These are phyloP conservation scores for Corvus hawaiiensis DNA, from an alignment of 2,113 vertebrate species.

Conservation along the genomic window DNA sequence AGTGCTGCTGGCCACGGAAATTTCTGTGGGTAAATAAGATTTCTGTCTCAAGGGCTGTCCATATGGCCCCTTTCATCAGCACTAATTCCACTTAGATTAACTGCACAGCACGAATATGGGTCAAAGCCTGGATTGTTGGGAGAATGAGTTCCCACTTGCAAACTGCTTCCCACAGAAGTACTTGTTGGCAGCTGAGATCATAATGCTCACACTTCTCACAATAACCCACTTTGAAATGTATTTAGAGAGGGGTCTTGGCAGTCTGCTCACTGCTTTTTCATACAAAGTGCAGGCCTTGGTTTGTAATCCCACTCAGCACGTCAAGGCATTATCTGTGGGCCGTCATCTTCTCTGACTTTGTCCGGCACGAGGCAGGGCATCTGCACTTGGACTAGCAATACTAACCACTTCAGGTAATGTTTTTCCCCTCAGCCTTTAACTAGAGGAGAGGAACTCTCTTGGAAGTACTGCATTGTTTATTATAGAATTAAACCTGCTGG, in stretches of 20 bases:
- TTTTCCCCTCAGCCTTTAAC: not conserved
- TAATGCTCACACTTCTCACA: slow-evolving; percentile 11
- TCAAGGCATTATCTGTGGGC: not conserved
- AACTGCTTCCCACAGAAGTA: slow-evolving; percentile 46
- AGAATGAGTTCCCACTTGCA: not conserved
- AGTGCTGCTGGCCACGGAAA: not conserved
- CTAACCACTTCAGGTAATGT: not conserved
- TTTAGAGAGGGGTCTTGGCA: slow-evolving; percentile 48
- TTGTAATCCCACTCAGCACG: not conserved
- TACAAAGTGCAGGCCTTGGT: not conserved
- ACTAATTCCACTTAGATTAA: slow-evolving; percentile 61
- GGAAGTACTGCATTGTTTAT: not conserved
- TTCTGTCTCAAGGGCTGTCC: slow-evolving; percentile 46
- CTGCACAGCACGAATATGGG: slow-evolving; percentile 32
- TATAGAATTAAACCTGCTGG: not conserved
- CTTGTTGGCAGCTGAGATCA: slow-evolving; percentile 46
- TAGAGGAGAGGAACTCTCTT: not conserved
- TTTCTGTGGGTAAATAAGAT: slow-evolving; percentile 52
- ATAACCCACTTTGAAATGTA: slow-evolving; percentile 42
- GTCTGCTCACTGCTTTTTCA: not conserved
- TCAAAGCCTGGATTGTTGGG: slow-evolving; percentile 57
- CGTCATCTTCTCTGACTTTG: not conserved
- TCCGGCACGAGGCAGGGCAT: not conserved
- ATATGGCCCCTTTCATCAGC: slow-evolving; percentile 56
- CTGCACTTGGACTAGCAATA: not conserved